Evolutionary conservation across 2,113 vertebrate species (phyloP).

Genomic region (Myiopsitta monachus): DNA sequence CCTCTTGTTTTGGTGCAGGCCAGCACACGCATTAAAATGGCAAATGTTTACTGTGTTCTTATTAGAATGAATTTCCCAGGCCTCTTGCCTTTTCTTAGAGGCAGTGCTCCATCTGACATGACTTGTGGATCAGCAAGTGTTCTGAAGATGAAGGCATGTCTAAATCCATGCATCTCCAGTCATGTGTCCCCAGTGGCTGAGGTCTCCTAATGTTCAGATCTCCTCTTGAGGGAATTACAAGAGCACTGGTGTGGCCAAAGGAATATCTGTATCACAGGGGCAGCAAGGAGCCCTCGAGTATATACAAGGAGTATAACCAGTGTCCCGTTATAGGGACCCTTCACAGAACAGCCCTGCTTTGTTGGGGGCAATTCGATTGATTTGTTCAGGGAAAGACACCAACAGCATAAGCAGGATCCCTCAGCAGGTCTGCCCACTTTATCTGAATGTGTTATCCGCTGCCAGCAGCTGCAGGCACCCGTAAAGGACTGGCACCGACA

Average conservation of each 20-base stretch:
- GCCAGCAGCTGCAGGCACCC: no score
- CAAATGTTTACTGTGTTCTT: background rate
- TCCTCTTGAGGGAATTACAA: background rate
- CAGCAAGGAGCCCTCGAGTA: fast-evolving
- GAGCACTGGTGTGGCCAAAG: background rate
- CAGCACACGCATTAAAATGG: background rate
- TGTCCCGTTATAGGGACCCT: no score
- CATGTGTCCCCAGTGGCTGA: background rate
- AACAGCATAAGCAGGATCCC: no score
- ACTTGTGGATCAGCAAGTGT: background rate
- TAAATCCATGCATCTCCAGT: background rate
- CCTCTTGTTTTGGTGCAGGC: background rate
- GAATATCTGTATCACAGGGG: background rate
- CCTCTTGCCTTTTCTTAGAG: background rate
- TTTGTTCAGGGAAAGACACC: no score
- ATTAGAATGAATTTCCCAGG: background rate
- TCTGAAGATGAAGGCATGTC: background rate
- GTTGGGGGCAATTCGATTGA: no score
- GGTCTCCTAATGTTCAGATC: background rate
- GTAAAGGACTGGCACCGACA: no score
- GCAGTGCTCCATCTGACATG: background rate
- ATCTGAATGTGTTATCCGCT: no score
- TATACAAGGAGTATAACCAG: background rate
- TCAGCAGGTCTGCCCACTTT: no score
- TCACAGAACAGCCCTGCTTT: no score